Base-by-base conservation (phyloP, 1,140 invertebrate genomes). In the Brachionus rubens region DNA sequence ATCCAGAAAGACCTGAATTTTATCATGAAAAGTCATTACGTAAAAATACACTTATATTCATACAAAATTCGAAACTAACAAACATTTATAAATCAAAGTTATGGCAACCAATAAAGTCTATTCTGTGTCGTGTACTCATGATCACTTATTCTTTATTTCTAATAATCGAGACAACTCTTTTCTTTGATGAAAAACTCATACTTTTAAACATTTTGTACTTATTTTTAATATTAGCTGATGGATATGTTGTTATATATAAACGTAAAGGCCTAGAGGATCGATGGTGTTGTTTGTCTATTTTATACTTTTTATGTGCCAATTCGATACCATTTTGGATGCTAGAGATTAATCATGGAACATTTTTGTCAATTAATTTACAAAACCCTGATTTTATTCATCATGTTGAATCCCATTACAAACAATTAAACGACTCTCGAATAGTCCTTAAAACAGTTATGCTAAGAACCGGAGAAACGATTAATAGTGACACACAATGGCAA, bases 311-410 rank as follows among this genome's bases (percentile, higher is more conserved):
- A 14, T 43, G 59, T n/a, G 40, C 59, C 21, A 65, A 43, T 43
- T 65, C 59, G 19, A 65, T 9, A 30, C 40, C 59, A 19, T 65
- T 65, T 43, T 65, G 59, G 59, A 3, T 65, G 21, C 24, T 65
- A n/a, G 59, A 65, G 26, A 65, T 65, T 14, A 43, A 65, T 65
- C 19, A 43, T 43, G 40, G 59, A 2, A 43, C 24, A 24, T 65
- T 43, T 24, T 43, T 65, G 3, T 26, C 59, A 26, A 6, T 65
- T 10, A 36, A 65, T 41, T 24, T 65, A 14, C 41, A 40, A n/a
- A 65, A 65, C 43, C 59, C 59, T 24, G 59, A 65, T 65, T 65
- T 65, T 24, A 43, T 65, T 19, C 59, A 65, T 19, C 59, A 65
- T 43, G 14, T 65, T 65, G 59, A 65, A 24, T 41, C 40, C 14